Percentiles rank a stretch among this genome's conserved stretches.
phyloP scores from a whole-genome alignment of 2,888 invertebrate genomes.

The Scaptomyza polygonia region DNA sequence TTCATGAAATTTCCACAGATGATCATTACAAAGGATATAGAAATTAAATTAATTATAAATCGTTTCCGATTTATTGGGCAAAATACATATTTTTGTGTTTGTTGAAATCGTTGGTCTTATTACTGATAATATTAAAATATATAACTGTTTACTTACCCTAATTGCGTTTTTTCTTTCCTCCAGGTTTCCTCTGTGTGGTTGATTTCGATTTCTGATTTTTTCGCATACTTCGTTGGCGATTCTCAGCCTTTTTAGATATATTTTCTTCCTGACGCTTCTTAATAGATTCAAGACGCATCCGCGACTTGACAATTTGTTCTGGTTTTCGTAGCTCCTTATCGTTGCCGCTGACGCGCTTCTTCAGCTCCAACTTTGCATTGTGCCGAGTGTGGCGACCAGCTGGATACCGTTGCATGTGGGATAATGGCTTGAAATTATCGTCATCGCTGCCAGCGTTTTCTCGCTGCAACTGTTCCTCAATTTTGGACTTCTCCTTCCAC shows the following conservation, averaged over 20 bases:
- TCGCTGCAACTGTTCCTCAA: slow-evolving; percentile 82
- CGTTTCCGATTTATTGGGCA: neutral
- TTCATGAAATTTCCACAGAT: too few relatives aligned
- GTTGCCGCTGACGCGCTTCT: slow-evolving; percentile 84
- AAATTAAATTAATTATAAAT: neutral
- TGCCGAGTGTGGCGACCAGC: slow-evolving; percentile 91
- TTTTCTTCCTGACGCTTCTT: slow-evolving; percentile 87
- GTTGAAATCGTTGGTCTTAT: neutral
- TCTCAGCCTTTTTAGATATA: slow-evolving; percentile 83
- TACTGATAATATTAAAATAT: neutral
- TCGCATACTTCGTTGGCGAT: slow-evolving; percentile 83
- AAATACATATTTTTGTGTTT: neutral
- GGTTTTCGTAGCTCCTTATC: slow-evolving; percentile 89
- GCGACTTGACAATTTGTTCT: slow-evolving; percentile 91
- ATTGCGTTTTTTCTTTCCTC: slow-evolving; percentile 42
- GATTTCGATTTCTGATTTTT: slow-evolving; percentile 70
- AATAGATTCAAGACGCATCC: slow-evolving; percentile 86
- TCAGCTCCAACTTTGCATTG: slow-evolving; percentile 89
- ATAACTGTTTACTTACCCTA: slow-evolving; percentile 10
- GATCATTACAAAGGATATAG: too few relatives aligned
- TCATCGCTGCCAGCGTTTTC: slow-evolving; percentile 81
- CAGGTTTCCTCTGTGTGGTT: slow-evolving; percentile 36
- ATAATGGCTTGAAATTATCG: slow-evolving; percentile 71
- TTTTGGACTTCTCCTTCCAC: slow-evolving; percentile 91
- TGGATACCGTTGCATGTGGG: slow-evolving; percentile 82